Conservation (phyloP, 2,113 vertebrate species). For the Gymnorhina tibicen region DNA sequence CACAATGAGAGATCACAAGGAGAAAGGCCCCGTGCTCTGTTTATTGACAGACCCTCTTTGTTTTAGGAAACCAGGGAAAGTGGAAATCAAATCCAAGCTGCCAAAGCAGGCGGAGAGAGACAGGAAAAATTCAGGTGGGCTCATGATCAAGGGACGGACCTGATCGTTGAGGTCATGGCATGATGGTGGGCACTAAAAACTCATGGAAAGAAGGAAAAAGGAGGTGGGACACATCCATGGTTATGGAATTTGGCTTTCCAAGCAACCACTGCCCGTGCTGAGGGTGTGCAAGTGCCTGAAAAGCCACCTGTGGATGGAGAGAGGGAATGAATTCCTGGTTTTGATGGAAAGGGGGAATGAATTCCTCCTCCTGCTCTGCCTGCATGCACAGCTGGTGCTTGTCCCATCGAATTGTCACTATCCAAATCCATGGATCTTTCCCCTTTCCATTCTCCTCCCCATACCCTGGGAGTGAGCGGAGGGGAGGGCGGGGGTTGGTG, state of each 20-base stretch:
- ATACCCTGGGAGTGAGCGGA: not conserved
- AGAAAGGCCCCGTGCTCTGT: not conserved
- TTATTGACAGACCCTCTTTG: not conserved
- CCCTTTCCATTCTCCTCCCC: not conserved
- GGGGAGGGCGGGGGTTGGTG: not conserved
- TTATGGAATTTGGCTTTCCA: not conserved
- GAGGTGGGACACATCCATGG: no score
- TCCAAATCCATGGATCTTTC: not conserved
- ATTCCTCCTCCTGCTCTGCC: not conserved
- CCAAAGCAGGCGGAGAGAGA: not conserved
- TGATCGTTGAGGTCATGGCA: not conserved
- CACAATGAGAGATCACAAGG: no score
- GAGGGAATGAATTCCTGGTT: not conserved
- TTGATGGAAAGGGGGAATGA: not conserved
- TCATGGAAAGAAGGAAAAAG: not conserved
- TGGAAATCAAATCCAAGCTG: not conserved
- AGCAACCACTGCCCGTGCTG: accelerated
- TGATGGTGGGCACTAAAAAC: not conserved
- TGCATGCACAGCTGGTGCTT: not conserved
- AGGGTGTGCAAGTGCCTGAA: not conserved
- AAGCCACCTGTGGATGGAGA: not conserved
- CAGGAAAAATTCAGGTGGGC: not conserved
- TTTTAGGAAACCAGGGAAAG: accelerated
- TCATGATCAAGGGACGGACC: not conserved
- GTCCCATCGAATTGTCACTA: not conserved